Evolutionary conservation across 2,888 invertebrate genomes (phyloP).

Genomic region (Drosophila emarginata): DNA sequence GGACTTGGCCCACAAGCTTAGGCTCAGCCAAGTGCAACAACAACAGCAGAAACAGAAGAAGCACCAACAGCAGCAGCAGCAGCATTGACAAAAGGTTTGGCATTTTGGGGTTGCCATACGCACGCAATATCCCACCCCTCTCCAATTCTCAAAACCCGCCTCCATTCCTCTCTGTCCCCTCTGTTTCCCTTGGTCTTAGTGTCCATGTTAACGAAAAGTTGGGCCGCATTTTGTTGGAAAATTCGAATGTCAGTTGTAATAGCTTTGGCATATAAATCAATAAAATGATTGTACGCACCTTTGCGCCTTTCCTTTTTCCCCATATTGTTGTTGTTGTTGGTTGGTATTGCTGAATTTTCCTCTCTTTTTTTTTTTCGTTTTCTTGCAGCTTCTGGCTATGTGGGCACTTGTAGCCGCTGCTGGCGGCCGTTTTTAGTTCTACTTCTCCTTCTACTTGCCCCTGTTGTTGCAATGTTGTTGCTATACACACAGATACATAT

Average conservation of each 20-base stretch:
- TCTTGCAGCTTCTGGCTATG: slow-evolving; percentile 52
- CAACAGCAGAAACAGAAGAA: slow-evolving; percentile 44
- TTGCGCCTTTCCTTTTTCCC: slow-evolving; percentile 46
- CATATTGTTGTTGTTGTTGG: slow-evolving; percentile 10
- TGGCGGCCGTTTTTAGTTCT: slow-evolving; percentile 45
- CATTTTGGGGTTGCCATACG: slow-evolving; percentile 45
- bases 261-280: slow-evolving; percentile 81
- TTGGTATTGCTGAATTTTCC: not conserved
- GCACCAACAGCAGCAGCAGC: slow-evolving; percentile 15
- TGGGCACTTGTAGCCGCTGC: slow-evolving; percentile 61
- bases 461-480: slow-evolving; percentile 50
- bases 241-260: slow-evolving; percentile 80
- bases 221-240: slow-evolving; percentile 67
- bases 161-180: not conserved
- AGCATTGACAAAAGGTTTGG: slow-evolving; percentile 57
- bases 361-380: slow-evolving; percentile 12
- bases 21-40: slow-evolving; percentile 63
- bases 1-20: slow-evolving; percentile 53
- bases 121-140: slow-evolving; percentile 15
- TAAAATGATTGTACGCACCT: slow-evolving; percentile 79
- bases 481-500: slow-evolving; percentile 1
- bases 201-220: slow-evolving; percentile 48
- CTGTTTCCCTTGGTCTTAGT: not conserved
- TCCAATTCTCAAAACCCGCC: not conserved
- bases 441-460: slow-evolving; percentile 6